A percentile compares a stretch with the other conserved stretches of the same genome.
Evolutionary conservation across 2,888 invertebrate species (phyloP).

Genomic region (Hirtodrosophila alboralis): DNA sequence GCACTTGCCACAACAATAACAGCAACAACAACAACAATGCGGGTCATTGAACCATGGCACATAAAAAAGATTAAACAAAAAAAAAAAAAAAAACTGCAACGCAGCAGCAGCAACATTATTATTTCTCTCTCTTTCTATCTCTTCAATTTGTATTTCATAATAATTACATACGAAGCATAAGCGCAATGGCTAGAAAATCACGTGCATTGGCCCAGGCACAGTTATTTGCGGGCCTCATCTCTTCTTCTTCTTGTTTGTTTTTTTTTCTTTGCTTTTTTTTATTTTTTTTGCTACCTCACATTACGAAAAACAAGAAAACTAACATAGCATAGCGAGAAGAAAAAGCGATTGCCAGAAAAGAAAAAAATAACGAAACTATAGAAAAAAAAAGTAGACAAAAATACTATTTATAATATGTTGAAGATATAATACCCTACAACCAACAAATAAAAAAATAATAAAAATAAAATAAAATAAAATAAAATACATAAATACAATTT

Average conservation of each 20-base stretch:
- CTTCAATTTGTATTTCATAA: constrained; percentile 62
- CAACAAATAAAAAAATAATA: no score
- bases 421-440: no score
- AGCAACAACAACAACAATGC: constrained; percentile 26
- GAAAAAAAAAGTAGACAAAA: background rate
- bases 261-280: constrained; percentile 6
- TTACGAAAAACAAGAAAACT: constrained; percentile 33
- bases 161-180: constrained; percentile 65
- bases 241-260: constrained; percentile 9
- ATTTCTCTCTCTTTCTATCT: constrained; percentile 1
- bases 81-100: constrained; percentile 54
- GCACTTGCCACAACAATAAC: constrained; percentile 67
- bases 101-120: constrained; percentile 58
- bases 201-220: constrained; percentile 66
- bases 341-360: constrained; percentile 31
- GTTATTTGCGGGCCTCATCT: constrained; percentile 54
- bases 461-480: no score
- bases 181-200: constrained; percentile 62
- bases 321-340: constrained; percentile 24
- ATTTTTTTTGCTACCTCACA: no score
- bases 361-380: background rate
- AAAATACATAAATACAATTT: no score
- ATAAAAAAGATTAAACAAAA: constrained; percentile 26
- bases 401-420: no score
- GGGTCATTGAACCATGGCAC: constrained; percentile 63